phyloP scores from a whole-genome alignment of 2,113 vertebrate genomes.

The Microtus pennsylvanicus region DNA sequence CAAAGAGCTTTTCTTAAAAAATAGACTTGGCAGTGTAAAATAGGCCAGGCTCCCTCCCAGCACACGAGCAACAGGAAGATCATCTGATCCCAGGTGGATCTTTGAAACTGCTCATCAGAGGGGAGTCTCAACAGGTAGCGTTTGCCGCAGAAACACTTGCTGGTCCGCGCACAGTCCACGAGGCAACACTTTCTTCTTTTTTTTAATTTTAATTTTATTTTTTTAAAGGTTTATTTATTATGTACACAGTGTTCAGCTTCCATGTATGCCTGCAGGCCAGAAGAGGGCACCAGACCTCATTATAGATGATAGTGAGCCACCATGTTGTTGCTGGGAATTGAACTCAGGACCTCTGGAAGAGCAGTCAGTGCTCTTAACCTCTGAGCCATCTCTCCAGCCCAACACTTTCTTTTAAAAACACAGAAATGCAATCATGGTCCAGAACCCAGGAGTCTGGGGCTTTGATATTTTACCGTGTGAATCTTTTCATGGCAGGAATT shows the following conservation, averaged over 20 bases:
- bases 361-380: too few species aligned
- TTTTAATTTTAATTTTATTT: too few species aligned
- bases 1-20: slow-evolving; percentile 81
- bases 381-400: too few species aligned
- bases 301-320: too few species aligned
- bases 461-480: background rate
- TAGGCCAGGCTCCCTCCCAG: slow-evolving; percentile 84
- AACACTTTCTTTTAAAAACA: background rate
- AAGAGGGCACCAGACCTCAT: too few species aligned
- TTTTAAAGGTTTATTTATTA: too few species aligned
- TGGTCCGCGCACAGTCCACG: slow-evolving; percentile 62
- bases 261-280: too few species aligned
- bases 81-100: slow-evolving; percentile 82
- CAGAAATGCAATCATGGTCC: slow-evolving; percentile 62
- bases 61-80: slow-evolving; percentile 80
- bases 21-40: slow-evolving; percentile 83
- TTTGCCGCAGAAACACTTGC: slow-evolving; percentile 83
- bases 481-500: background rate
- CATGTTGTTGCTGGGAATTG: too few species aligned
- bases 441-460: rapidly evolving
- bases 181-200: slow-evolving; percentile 48
- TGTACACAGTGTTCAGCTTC: too few species aligned
- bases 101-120: slow-evolving; percentile 81
- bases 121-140: slow-evolving; percentile 80
- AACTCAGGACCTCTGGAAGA: too few species aligned